A percentile compares a stretch with the other conserved stretches of the same genome.
These are phyloP conservation scores for Neodiprion lecontei DNA, from an alignment of 1,140 invertebrate species.

Conservation along the genomic window DNA sequence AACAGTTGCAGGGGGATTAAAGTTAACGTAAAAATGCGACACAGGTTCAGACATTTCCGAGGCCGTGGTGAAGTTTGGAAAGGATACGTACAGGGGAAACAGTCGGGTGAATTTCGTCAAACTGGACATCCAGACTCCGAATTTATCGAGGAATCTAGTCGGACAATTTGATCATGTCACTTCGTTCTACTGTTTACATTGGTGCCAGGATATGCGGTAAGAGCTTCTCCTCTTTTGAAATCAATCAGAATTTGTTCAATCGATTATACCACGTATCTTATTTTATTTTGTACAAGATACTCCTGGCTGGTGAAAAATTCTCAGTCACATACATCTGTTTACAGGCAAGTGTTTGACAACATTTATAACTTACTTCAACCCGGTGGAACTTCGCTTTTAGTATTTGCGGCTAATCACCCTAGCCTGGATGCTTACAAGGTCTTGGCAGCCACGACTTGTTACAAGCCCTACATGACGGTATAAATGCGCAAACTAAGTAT, in stretches of 20 bases:
- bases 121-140: constrained; percentile 66
- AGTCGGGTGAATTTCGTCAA: constrained; percentile 62
- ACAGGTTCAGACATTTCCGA: constrained; percentile 70
- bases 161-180: constrained; percentile 71
- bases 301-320: constrained; percentile 1
- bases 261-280: background rate
- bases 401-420: constrained; percentile 69
- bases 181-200: constrained; percentile 79
- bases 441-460: constrained; percentile 63
- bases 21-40: constrained; percentile 31
- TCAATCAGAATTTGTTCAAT: constrained; percentile 5
- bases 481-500: background rate
- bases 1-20: no score
- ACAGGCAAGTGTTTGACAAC: constrained; percentile 65
- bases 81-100: constrained; percentile 52
- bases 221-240: constrained; percentile 28
- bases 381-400: constrained; percentile 68
- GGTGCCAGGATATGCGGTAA: constrained; percentile 74
- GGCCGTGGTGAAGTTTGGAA: constrained; percentile 71
- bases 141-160: constrained; percentile 51
- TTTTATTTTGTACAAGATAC: background rate
- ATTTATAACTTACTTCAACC: constrained; percentile 65
- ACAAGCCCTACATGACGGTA: constrained; percentile 65
- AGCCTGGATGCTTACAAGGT: constrained; percentile 70
- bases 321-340: constrained; percentile 34